Conservation (phyloP, 92 coral and sea anemone genomes). For the Nematostella vectensis region DNA sequence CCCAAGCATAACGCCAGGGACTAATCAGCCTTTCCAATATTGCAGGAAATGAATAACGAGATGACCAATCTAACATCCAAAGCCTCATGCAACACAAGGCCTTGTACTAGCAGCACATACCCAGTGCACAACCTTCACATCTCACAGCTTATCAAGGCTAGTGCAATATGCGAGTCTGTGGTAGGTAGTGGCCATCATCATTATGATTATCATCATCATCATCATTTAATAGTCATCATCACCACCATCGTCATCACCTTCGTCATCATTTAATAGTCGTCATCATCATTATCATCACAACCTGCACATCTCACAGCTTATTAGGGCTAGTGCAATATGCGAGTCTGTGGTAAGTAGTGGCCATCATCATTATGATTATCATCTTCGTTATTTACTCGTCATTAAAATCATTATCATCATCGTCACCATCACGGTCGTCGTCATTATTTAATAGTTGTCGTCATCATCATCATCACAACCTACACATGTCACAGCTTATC, state of each 20-base stretch:
- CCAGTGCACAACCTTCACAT: conserved; percentile 65
- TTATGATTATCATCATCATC: too few relatives aligned
- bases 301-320: conserved; percentile 50
- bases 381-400: too few relatives aligned
- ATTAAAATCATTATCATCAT: not conserved
- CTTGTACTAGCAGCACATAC: conserved; percentile 14
- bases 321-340: conserved; percentile 75
- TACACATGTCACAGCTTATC: conserved; percentile 56
- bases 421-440: too few relatives aligned
- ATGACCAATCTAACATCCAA: conserved; percentile 7
- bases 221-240: not conserved
- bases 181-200: too few relatives aligned
- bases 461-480: too few relatives aligned
- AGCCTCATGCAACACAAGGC: conserved; percentile 6
- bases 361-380: too few relatives aligned
- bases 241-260: conserved; percentile 2
- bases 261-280: too few relatives aligned
- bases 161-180: conserved; percentile 90
- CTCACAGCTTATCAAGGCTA: conserved; percentile 59
- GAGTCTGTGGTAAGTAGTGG: conserved; percentile 88
- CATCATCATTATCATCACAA: too few relatives aligned
- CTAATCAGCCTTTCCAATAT: not conserved
- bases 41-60: conserved; percentile 32
- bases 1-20: too few relatives aligned
- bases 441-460: too few relatives aligned